Conservation (phyloP, 2,797 vertebrate species). For the Cirrhinus molitorella region DNA sequence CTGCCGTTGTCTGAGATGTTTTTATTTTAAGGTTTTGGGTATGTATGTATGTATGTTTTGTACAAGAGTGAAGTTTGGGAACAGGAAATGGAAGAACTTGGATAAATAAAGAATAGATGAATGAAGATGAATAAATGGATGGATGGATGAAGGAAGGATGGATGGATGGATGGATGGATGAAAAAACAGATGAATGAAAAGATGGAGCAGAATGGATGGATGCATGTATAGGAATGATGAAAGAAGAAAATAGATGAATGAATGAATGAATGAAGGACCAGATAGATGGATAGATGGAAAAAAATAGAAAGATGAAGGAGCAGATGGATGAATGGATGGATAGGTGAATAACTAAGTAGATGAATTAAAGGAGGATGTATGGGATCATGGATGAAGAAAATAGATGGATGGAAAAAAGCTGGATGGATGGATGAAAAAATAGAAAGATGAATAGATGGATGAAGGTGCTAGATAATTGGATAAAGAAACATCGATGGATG, state of each 20-base stretch:
- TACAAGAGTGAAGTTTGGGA: background rate
- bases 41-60: background rate
- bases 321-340: too few relatives aligned
- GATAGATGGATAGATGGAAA: background rate
- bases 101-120: background rate
- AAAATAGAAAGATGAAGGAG: too few relatives aligned
- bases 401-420: too few relatives aligned
- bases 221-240: background rate
- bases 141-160: background rate
- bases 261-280: background rate
- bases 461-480: too few relatives aligned
- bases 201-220: background rate
- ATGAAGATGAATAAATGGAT: background rate
- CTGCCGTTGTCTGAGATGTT: background rate
- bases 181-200: background rate
- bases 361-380: too few relatives aligned
- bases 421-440: background rate
- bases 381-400: too few relatives aligned
- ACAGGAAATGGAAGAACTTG: background rate
- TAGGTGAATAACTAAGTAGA: background rate
- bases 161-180: background rate
- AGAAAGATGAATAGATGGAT: background rate
- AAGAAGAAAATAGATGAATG: too few relatives aligned
- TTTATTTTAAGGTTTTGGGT: background rate
- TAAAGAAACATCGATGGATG: too few relatives aligned